A percentile compares a stretch with the other conserved stretches of the same genome.
phyloP scores from a whole-genome alignment of 23 tunicate species.

The Styela clava region DNA sequence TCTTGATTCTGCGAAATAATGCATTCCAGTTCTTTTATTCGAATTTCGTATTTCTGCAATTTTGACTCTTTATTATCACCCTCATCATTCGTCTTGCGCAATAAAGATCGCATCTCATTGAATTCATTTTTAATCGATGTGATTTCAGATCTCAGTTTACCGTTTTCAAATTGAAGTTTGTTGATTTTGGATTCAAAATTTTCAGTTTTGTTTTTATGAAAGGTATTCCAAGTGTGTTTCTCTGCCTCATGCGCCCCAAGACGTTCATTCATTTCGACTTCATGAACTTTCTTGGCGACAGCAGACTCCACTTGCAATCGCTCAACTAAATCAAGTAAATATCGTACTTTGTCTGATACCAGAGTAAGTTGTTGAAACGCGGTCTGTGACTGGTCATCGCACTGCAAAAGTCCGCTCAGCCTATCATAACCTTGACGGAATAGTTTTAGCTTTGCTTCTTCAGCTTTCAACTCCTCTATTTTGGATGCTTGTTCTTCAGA shows the following conservation, averaged over 20 bases:
- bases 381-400: not conserved
- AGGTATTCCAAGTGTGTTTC: not conserved
- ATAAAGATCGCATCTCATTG: not conserved
- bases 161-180: not conserved
- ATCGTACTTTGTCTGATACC: not conserved
- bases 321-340: conserved; percentile 1
- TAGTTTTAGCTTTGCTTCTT: not conserved
- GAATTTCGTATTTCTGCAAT: not conserved
- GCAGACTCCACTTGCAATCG: conserved; percentile 4
- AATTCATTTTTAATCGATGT: not conserved
- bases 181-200: not conserved
- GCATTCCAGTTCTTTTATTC: not conserved
- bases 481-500: not conserved
- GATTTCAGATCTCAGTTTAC: not conserved
- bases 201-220: not conserved
- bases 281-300: not conserved
- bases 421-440: conserved; percentile 14
- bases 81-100: not conserved
- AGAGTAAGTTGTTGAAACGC: not conserved
- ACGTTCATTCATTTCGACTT: conserved; percentile 15
- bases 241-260: conserved; percentile 1
- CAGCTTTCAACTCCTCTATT: not conserved
- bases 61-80: not conserved
- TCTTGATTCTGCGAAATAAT: not conserved
- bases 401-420: not conserved